A percentile compares a stretch with the other conserved stretches of the same genome.
Evolutionary conservation across 2,888 invertebrate species (phyloP).

Genomic region (Aromia moschata): DNA sequence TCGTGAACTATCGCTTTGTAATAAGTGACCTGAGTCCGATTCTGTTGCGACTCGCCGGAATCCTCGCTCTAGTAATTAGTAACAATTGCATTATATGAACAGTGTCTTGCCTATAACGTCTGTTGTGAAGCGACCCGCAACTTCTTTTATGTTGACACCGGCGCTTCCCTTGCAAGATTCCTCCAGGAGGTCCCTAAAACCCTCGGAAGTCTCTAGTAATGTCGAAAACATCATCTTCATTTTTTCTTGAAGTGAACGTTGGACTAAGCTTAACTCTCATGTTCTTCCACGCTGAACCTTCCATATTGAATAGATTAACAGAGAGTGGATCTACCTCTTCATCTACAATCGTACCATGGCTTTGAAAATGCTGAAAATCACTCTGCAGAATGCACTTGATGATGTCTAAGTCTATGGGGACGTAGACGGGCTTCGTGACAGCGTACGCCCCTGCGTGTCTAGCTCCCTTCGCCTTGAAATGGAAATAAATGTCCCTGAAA

Average conservation of each 20-base stretch:
- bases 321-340: slow-evolving; percentile 51
- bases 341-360: slow-evolving; percentile 34
- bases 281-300: slow-evolving; percentile 58
- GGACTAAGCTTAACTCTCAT: slow-evolving; percentile 58
- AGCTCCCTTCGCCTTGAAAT: slow-evolving; percentile 17
- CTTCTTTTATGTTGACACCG: slow-evolving; percentile 56
- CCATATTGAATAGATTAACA: slow-evolving; percentile 45
- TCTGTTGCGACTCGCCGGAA: too few relatives aligned
- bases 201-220: slow-evolving; percentile 48
- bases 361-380: slow-evolving; percentile 61
- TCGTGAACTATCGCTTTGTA: too few relatives aligned
- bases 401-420: slow-evolving; percentile 42
- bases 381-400: slow-evolving; percentile 64
- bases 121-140: slow-evolving; percentile 66
- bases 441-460: slow-evolving; percentile 43
- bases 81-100: too few relatives aligned
- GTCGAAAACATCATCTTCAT: slow-evolving; percentile 52
- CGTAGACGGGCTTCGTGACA: slow-evolving; percentile 57
- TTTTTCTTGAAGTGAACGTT: slow-evolving; percentile 59
- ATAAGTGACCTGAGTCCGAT: too few relatives aligned
- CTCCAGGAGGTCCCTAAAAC: slow-evolving; percentile 45
- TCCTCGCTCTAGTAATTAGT: too few relatives aligned
- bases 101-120: slow-evolving; percentile 67
- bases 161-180: slow-evolving; percentile 34
- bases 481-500: slow-evolving; percentile 13